Evolutionary conservation across 1,140 invertebrate species (phyloP).

Genomic region (Neodiprion fabricii): DNA sequence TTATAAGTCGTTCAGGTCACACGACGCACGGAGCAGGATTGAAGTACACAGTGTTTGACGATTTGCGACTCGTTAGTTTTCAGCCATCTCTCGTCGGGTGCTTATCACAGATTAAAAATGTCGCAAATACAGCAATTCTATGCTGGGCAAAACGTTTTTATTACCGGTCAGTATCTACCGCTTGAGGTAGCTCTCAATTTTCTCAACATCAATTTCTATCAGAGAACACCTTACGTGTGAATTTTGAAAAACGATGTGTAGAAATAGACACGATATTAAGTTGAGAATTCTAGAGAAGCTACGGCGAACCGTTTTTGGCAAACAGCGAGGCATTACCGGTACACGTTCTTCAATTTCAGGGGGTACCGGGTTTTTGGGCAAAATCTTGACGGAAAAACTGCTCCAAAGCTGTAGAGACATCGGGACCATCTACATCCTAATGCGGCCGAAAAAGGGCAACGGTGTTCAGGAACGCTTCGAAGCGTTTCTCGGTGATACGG

Average conservation of each 20-base stretch:
- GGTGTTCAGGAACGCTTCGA: constrained; percentile 45
- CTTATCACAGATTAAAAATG: neutral
- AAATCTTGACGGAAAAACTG: constrained; percentile 68
- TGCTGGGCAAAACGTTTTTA: too few relatives aligned
- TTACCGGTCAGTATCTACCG: neutral
- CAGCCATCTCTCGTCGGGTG: too few relatives aligned
- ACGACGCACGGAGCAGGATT: too few relatives aligned
- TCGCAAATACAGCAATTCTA: too few relatives aligned
- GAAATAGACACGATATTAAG: too few relatives aligned
- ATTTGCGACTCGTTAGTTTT: too few relatives aligned
- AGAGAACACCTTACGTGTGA: neutral
- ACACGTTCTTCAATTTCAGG: constrained; percentile 42
- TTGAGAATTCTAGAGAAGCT: too few relatives aligned
- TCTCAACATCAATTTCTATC: neutral
- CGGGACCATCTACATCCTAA: constrained; percentile 70
- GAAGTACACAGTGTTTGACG: too few relatives aligned
- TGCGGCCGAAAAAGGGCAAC: constrained; percentile 69
- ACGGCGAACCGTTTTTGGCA: too few relatives aligned
- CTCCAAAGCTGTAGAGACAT: constrained; percentile 71
- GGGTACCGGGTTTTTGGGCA: constrained; percentile 69
- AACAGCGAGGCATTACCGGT: neutral
- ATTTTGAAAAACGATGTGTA: neutral
- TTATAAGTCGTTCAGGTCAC: too few relatives aligned
- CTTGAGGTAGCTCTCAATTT: neutral
- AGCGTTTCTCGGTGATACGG: neutral